A percentile compares a stretch with the other conserved stretches of the same genome.
phyloP scores from a whole-genome alignment of 2,113 vertebrate genomes.

The Mungos mungo region DNA sequence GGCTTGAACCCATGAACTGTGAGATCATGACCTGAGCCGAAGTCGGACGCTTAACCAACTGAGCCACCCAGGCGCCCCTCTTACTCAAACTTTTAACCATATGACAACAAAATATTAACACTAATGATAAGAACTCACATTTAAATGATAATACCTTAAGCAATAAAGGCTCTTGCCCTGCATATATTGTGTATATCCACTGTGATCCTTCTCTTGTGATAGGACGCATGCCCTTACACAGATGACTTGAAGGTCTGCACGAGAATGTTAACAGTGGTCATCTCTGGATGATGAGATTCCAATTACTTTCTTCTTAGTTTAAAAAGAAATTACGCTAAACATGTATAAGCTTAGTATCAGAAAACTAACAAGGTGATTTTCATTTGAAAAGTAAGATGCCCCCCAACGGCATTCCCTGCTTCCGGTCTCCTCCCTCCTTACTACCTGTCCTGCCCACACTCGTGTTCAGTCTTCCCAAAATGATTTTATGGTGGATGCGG shows the following conservation, averaged over 20 bases:
- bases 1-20: too few relatives aligned
- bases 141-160: not conserved
- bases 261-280: not conserved
- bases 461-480: not conserved
- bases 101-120: not conserved
- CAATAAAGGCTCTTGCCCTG: not conserved
- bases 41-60: too few relatives aligned
- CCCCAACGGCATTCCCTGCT: not conserved
- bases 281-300: not conserved
- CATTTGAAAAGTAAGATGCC: not conserved
- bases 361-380: constrained; percentile 3
- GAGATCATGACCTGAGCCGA: too few relatives aligned
- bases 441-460: not conserved
- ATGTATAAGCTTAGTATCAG: not conserved
- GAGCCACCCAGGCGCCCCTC: too few relatives aligned
- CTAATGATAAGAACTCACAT: not conserved
- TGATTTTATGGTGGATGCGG: not conserved
- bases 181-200: not conserved
- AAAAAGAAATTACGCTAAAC: not conserved
- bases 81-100: not conserved
- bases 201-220: not conserved
- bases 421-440: not conserved
- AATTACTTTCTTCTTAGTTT: constrained; percentile 15
- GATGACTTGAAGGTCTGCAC: not conserved
- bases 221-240: not conserved